Evolutionary conservation across 1,140 invertebrate species (phyloP), one percentile per base, ranked within the genome.

Genomic region (Eumeta japonica): DNA sequence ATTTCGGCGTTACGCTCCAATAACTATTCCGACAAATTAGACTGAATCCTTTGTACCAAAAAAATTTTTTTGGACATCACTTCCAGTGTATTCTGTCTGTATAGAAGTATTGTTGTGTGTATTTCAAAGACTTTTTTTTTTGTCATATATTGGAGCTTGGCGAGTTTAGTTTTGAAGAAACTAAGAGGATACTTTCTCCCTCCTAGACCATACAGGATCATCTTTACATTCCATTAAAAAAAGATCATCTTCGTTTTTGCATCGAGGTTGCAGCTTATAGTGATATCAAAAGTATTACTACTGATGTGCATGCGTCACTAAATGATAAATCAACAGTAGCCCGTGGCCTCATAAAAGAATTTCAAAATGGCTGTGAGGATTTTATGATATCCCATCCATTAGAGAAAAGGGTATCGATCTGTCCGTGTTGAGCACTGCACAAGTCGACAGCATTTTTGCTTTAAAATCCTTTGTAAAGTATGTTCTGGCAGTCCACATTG

Each of bases 391-490:
- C n/a, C n/a, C n/a, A n/a, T n/a, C n/a, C n/a, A n/a, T n/a, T n/a
- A n/a, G n/a, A n/a, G n/a, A n/a, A n/a, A n/a, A n/a, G n/a, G n/a
- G n/a, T n/a, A n/a, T n/a, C n/a, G n/a, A n/a, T n/a, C n/a, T n/a
- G n/a, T n/a, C n/a, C n/a, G n/a, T n/a, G n/a, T n/a, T n/a, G n/a
- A n/a, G 46, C 33, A 35, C 34, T 40, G 34, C 50, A 60, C 20
- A 55, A 50, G 30, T 60, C 55, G n/a, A 60, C 32, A 19, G 50
- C 50, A 47, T 46, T 53, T 58, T 57, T 56, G 48, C 34, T 56
- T 48, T 9, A 53, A 37, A 11, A 60, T 28, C 36, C 46, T 45
- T 39, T 41, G 15, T 27, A 56, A 46, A 29, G 35, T 15, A 39
- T 61, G 46, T 41, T 37, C 31, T 32, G 48, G 45, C 10, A 48